phyloP scores from a whole-genome alignment of 1,140 invertebrate species.

The Episyrphus balteatus region DNA sequence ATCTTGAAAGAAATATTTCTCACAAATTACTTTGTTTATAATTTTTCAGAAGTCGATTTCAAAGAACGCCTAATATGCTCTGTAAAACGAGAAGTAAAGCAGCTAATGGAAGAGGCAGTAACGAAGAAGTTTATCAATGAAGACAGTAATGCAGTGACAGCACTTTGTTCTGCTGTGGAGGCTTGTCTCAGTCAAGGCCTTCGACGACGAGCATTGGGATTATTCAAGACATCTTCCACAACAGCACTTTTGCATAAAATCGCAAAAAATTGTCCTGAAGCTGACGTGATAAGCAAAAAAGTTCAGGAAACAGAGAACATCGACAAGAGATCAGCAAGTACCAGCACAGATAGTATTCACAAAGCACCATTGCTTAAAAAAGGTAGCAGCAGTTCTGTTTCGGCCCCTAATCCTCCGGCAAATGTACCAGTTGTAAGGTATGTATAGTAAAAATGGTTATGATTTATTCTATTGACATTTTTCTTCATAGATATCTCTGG shows the following conservation, averaged over 20 bases:
- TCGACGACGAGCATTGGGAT: constrained; percentile 53
- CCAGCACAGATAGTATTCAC: constrained; percentile 55
- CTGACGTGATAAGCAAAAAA: constrained; percentile 60
- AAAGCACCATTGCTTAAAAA: constrained; percentile 51
- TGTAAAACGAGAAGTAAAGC: constrained; percentile 81
- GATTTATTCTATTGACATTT: neutral
- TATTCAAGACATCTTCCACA: constrained; percentile 85
- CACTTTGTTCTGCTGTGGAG: constrained; percentile 76
- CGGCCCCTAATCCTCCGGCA: constrained; percentile 36
- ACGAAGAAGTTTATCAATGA: constrained; percentile 86
- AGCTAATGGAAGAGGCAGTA: constrained; percentile 90
- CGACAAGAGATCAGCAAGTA: constrained; percentile 62
- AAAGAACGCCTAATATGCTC: constrained; percentile 65
- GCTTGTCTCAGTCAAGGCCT: constrained; percentile 80
- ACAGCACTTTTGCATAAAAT: constrained; percentile 85
- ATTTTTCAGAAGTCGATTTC: constrained; percentile 40
- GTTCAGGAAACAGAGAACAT: constrained; percentile 54
- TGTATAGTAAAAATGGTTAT: neutral
- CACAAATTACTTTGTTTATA: neutral
- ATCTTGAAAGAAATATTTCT: no score
- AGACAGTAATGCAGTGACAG: constrained; percentile 78
- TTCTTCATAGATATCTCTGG: constrained; percentile 60
- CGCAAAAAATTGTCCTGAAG: constrained; percentile 60
- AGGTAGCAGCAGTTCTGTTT: constrained; percentile 44
- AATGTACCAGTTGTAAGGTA: constrained; percentile 1